Evolutionary conservation across 2,113 vertebrate species (phyloP), one percentile per base, ranked within the genome.

Genomic region (Setophaga petechia): DNA sequence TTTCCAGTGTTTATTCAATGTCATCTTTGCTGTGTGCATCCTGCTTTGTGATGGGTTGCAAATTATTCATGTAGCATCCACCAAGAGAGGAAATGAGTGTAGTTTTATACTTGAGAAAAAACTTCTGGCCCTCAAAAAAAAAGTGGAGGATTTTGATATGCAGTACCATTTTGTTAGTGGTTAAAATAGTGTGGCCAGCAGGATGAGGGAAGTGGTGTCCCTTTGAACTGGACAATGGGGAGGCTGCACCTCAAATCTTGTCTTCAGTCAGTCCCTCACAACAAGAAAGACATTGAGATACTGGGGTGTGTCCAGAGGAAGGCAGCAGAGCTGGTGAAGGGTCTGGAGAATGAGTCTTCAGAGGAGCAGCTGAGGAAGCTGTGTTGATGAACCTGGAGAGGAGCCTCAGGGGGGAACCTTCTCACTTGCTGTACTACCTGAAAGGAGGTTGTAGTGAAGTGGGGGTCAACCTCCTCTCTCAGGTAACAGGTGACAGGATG

Each of bases 171-270:
- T 65, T 66, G 20, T 58, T 51, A 63, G 46, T 49, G 13, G 20
- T 49, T 90, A 68, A 84, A 79, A 61, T 17, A n/a, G 8, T 12
- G 20, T 79, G 55, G 14, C 35, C 44, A 52, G 17, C 30, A 71
- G 62, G 30, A 35, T 0, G 5, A 49, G 22, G 44, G 49, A 28
- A 27, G 14, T 44, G 37, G 16, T 0, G 0, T 63, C 5, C 12
- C 47, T 31, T 46, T 92, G 57, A n/a, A 58, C 30, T 86, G 7
- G 6, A 8, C 20, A 11, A 8, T 61, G 27, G 7, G 44, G 72
- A 62, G 46, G 6, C 35, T 20, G 0, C 30, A 21, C 8, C 51
- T 51, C 2, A 6, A 47, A 47, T 79, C 30, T 37, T 71, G 27
- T 24, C 35, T 44, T 41, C 44, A 51, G 18, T 15, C 18, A 2